These are phyloP conservation scores for Artibeus lituratus DNA, from an alignment of 2,797 vertebrate genomes.

Conservation along the genomic window DNA sequence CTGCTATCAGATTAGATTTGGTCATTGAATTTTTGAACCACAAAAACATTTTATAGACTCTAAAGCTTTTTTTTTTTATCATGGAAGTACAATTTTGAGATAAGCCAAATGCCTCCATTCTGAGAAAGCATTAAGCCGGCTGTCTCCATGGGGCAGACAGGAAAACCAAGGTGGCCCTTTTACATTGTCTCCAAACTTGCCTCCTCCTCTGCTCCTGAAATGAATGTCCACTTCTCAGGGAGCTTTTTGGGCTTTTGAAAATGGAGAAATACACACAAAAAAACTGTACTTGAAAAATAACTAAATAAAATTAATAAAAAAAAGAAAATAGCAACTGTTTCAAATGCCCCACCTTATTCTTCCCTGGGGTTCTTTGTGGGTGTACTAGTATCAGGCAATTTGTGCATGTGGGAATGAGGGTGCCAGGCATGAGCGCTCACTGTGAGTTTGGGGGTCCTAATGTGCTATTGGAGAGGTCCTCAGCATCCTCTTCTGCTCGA, in stretches of 20 bases:
- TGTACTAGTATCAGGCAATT: background rate
- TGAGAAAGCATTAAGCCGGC: slow-evolving; percentile 38
- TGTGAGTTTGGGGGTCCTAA: background rate
- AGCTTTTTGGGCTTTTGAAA: background rate
- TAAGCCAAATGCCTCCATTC: slow-evolving; percentile 57
- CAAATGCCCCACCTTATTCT: background rate
- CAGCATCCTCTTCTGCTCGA: background rate
- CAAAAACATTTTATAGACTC: slow-evolving; percentile 25
- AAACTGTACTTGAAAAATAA: too few species aligned
- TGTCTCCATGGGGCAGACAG: slow-evolving; percentile 45
- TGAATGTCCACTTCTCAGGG: background rate
- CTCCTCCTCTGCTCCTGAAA: slow-evolving; percentile 1
- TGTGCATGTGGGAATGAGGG: background rate
- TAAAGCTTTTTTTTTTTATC: slow-evolving; percentile 54
- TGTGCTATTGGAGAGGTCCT: background rate
- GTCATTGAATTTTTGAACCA: slow-evolving; percentile 61
- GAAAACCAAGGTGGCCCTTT: slow-evolving; percentile 58
- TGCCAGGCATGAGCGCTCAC: background rate
- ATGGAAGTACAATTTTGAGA: slow-evolving; percentile 65
- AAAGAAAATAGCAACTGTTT: background rate
- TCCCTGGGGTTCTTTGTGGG: background rate
- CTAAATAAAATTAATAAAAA: too few species aligned
- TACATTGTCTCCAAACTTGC: slow-evolving; percentile 41
- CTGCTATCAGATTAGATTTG: slow-evolving; percentile 49
- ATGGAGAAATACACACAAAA: too few species aligned